Base-by-base conservation (phyloP, 92 coral and sea anemone genomes). In the Porites rus region DNA sequence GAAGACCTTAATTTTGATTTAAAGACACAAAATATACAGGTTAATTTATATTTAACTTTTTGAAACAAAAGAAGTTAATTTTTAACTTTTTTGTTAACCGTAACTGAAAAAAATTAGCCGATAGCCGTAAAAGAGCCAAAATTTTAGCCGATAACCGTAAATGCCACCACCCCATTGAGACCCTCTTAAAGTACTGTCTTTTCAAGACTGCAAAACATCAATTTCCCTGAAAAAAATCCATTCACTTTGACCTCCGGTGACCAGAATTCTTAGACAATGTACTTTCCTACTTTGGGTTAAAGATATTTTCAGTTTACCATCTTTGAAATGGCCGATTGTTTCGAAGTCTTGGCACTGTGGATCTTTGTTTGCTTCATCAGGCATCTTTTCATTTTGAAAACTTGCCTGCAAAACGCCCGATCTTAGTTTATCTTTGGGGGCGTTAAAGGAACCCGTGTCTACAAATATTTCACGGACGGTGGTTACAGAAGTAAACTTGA, bases 151-250 rank as follows among this genome's bases (percentile, higher is more conserved):
- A n/a, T n/a, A n/a, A n/a, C n/a, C n/a, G n/a, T n/a, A n/a, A n/a
- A n/a, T n/a, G n/a, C n/a, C n/a, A n/a, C n/a, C n/a, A n/a, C n/a
- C n/a, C n/a, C n/a, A n/a, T n/a, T n/a, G n/a, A n/a, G n/a, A n/a
- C n/a, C n/a, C n/a, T n/a, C n/a, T n/a, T n/a, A n/a, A n/a, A 38
- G 7, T 10, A 56, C 61, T 14, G 16, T 8, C 61, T 56, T 10
- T 10, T 56, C 16, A 56, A 10, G 61, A 50, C 46, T 68, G 28
- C 50, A 2, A 93, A 53, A 93, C 72, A 65, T 93, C 85, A 21
- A 93, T 86, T 65, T 93, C 96, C 71, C 96, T 88, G 56, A 93
- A n/a, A 78, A 85, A 86, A 0, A 91, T 62, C 94, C 96, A 91
- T 65, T 78, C 59, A 54, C 20, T 51, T 82, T 93, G 96, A 25